Evolutionary conservation across 2,797 vertebrate species (phyloP), one percentile per base, ranked within the genome.

Genomic region (Tachyglossus aculeatus): DNA sequence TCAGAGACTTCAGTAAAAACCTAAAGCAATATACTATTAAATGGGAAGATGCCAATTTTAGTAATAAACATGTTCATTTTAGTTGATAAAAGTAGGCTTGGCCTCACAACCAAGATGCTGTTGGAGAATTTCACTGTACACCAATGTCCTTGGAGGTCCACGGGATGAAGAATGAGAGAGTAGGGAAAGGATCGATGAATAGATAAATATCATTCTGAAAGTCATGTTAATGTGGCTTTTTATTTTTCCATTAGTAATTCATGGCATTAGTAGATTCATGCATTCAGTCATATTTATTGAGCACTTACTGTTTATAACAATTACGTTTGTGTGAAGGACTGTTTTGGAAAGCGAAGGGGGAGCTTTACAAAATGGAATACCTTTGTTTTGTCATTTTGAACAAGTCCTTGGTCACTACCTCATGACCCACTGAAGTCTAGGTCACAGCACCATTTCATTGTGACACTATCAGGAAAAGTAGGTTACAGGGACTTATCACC

Each of bases 401-500:
- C 25, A 41, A 38, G 24, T 54, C 59, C 32, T 63, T 77, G 9
- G 67, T 68, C 61, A 44, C 56, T 44, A 6, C 50, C 52, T 9
- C 18, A 0, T 69, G 59, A 45, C n/a, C 76, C 80, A 50, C 44
- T 72, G 41, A 72, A 77, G 59, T 65, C 15, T 74, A 34, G 13
- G 33, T 29, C 51, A 40, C 52, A 50, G 11, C 25, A 10, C 19
- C 24, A 19, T 52, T 56, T 74, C 64, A 55, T 33, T 21, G 32
- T 76, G 79, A 71, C n/a, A 21, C 16, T 37, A 4, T 57, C 78
- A 58, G 25, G 58, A 38, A 65, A 77, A 32, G 22, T 58, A 81
- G 71, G 68, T 88, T 62, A 54, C 38, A 71, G 38, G 55, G 64
- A 21, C 66, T 80, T 51, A 10, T 54, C 61, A 34, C 66, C 16